Conservation (phyloP, 2,113 vertebrate species). For the Girardinichthys multiradiatus region DNA sequence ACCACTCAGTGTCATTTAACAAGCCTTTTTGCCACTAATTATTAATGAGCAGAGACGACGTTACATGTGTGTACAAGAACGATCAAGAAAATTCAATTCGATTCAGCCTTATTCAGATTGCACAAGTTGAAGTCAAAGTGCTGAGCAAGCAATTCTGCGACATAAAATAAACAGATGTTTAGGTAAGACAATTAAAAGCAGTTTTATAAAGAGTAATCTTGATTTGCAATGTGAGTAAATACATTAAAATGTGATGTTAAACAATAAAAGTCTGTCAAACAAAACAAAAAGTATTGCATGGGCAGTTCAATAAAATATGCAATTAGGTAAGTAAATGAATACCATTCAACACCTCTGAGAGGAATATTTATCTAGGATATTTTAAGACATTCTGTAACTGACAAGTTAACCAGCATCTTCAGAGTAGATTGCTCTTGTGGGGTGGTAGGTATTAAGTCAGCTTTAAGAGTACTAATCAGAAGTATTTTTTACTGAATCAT, state of each 20-base stretch:
- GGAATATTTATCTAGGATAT: too few relatives aligned
- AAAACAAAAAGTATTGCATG: neutral
- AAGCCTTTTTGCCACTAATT: neutral
- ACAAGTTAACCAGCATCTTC: neutral
- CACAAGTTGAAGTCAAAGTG: neutral
- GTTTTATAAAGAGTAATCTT: neutral
- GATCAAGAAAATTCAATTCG: neutral
- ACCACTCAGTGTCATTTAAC: neutral
- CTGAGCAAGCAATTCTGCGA: neutral
- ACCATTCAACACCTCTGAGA: too few relatives aligned
- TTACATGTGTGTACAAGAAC: neutral
- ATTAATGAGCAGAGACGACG: neutral
- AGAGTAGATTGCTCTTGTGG: neutral
- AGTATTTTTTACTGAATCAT: neutral
- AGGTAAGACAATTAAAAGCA: neutral
- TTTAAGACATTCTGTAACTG: neutral
- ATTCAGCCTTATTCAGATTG: neutral
- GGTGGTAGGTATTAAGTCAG: neutral
- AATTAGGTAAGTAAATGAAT: too few relatives aligned
- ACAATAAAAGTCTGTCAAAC: neutral
- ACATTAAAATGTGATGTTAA: neutral
- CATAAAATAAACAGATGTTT: neutral
- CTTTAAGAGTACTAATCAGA: neutral
- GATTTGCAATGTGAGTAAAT: neutral
- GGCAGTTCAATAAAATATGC: neutral